phyloP scores from a whole-genome alignment of 2,797 vertebrate genomes.

The Aulostomus chinensis region DNA sequence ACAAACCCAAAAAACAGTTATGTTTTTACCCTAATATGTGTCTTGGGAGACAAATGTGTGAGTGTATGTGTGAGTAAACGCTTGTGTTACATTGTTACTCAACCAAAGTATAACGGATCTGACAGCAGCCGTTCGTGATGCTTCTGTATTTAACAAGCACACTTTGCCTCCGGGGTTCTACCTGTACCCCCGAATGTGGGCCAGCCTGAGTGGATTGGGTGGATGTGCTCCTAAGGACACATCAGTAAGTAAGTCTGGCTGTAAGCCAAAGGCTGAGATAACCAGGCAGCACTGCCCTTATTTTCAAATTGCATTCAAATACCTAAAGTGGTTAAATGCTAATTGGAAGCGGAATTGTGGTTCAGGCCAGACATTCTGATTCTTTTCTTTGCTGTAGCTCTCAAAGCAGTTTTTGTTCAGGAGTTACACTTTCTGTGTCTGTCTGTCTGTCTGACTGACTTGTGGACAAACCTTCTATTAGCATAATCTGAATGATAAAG shows the following conservation, averaged over 20 bases:
- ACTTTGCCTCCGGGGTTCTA: slow-evolving; percentile 6
- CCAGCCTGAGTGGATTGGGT: slow-evolving; percentile 17
- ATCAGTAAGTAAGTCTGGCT: too few species aligned
- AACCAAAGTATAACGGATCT: too few species aligned
- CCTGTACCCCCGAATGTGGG: slow-evolving; percentile 18
- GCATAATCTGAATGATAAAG: not conserved
- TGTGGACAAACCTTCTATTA: not conserved
- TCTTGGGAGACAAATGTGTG: too few species aligned
- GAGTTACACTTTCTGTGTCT: not conserved
- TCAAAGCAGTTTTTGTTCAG: not conserved
- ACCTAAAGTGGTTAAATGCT: not conserved
- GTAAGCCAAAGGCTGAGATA: slow-evolving; percentile 18
- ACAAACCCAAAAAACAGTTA: too few species aligned
- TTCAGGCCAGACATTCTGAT: not conserved
- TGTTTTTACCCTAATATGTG: too few species aligned
- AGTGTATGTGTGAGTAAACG: too few species aligned
- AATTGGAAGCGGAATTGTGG: not conserved
- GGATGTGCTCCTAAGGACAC: too few species aligned
- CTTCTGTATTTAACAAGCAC: too few species aligned
- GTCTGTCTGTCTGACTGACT: too few species aligned
- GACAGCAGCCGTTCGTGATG: too few species aligned
- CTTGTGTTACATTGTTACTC: too few species aligned
- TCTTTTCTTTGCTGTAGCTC: not conserved
- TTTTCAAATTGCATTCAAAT: slow-evolving; percentile 4
- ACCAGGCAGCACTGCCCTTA: not conserved